These are phyloP conservation scores for Agrochola circellaris DNA, from an alignment of 2,888 invertebrate genomes.

Conservation along the genomic window DNA sequence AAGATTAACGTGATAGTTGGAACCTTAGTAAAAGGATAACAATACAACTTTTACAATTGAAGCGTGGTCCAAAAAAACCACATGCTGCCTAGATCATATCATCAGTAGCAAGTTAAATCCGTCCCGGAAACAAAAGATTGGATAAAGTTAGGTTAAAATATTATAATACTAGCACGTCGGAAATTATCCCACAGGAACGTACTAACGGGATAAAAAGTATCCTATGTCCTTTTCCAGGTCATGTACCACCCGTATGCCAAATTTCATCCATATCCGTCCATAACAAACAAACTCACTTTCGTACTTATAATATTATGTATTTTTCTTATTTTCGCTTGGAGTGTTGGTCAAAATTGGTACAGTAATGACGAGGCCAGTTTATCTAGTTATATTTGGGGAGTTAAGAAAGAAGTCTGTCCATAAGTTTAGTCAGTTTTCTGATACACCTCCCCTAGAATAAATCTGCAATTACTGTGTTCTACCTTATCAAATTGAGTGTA, in stretches of 20 bases:
- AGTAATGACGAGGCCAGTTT: neutral
- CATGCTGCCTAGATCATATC: too few species aligned
- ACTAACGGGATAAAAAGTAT: too few species aligned
- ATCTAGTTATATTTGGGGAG: slow-evolving; percentile 66
- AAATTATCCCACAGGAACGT: too few species aligned
- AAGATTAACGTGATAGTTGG: neutral
- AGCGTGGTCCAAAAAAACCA: neutral
- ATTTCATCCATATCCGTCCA: too few species aligned
- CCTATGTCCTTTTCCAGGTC: too few species aligned
- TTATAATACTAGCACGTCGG: too few species aligned
- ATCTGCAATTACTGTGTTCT: slow-evolving; percentile 64
- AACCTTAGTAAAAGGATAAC: neutral
- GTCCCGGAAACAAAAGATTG: too few species aligned
- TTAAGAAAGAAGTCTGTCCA: slow-evolving; percentile 76
- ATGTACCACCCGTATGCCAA: too few species aligned
- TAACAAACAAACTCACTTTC: too few species aligned
- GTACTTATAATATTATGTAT: neutral
- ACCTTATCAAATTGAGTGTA: slow-evolving; percentile 67
- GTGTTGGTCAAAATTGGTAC: neutral
- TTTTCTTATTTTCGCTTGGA: neutral
- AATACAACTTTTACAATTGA: neutral
- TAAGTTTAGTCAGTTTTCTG: slow-evolving; percentile 76
- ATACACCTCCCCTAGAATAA: slow-evolving; percentile 81
- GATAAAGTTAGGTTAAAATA: too few species aligned
- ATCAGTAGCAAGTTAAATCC: too few species aligned